Evolutionary conservation across 2,888 invertebrate species (phyloP), one percentile per base, ranked within the genome.

Genomic region (Thera obeliscata): DNA sequence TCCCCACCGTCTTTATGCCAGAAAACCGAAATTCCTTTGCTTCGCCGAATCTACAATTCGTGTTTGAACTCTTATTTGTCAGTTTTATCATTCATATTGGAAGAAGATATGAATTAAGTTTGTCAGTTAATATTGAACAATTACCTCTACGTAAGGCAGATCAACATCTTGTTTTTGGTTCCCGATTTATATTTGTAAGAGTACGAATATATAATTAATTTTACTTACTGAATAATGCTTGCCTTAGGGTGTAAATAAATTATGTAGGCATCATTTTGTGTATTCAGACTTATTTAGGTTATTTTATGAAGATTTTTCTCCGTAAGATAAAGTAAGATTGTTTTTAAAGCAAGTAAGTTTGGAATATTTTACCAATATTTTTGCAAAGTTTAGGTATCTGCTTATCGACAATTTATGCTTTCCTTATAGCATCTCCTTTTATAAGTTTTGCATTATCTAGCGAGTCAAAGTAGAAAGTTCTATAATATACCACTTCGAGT

Each of bases 51-150:
- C n/a, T 33, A 33, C 52, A 33, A 62, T 58, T 35, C 55, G 55
- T 64, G 59, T 64, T 67, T 71, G 56, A 63, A 65, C 52, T 64
- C 63, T 66, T 60, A 67, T 73, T 70, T 66, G 68, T 69, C 66
- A 66, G 48, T 12, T 56, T 59, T 46, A 59, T 65, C 60, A 65
- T 68, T 60, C 22, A 22, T 61, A 50, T 64, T 54, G 50, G 35
- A 12, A 67, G 22, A 22, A 48, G 50, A 33, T 11, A 63, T 59
- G 50, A 50, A 67, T 56, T 56, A 61, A 56, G 41, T 49, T 22
- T 49, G 67, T 50, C 41, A 56, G 52, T 61, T 46, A 22, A 54
- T 48, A 58, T 54, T 58, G 36, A 1, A 50, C 5, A 33, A 7
- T 43, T 41, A 12, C 49, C 50, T 63, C 33, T 33, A 43, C n/a